A percentile compares a stretch with the other conserved stretches of the same genome.
Evolutionary conservation across 2,888 invertebrate genomes (phyloP).

Genomic region (Tetranychus truncatus): DNA sequence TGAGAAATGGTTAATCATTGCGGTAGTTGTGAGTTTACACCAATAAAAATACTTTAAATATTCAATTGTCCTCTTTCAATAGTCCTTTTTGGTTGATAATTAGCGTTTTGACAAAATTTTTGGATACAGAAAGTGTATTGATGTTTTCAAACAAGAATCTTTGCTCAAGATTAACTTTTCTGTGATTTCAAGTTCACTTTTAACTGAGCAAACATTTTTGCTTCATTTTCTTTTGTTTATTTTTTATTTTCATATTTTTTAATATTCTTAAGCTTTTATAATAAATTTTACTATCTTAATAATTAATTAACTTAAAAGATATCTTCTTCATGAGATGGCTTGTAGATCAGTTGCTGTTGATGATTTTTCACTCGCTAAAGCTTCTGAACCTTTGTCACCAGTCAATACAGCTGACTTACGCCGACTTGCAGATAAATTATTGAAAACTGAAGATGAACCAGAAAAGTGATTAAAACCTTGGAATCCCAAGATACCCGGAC

Average conservation of each 20-base stretch:
- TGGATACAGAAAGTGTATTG: too few relatives aligned
- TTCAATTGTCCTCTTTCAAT: too few relatives aligned
- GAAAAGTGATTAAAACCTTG: constrained; percentile 22
- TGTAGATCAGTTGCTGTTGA: background rate
- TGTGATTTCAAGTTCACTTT: too few relatives aligned
- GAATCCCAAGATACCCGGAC: constrained; percentile 20
- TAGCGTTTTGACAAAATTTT: too few relatives aligned
- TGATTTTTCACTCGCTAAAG: background rate
- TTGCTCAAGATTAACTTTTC: too few relatives aligned
- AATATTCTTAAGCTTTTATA: background rate
- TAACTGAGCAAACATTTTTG: background rate
- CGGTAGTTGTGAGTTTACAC: too few relatives aligned
- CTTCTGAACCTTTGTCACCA: background rate
- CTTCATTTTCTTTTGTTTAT: background rate
- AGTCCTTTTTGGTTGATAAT: too few relatives aligned
- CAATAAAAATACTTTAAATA: too few relatives aligned
- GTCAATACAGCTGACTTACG: background rate
- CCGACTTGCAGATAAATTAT: constrained; percentile 19
- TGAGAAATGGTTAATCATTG: background rate
- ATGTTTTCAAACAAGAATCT: too few relatives aligned
- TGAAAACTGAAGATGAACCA: constrained; percentile 17
- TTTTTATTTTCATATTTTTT: background rate
- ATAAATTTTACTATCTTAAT: background rate
- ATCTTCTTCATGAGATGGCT: background rate
- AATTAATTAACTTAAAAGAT: background rate